Evolutionary conservation across 2,797 vertebrate species (phyloP), one percentile per base, ranked within the genome.

Genomic region (Salarias fasciatus): DNA sequence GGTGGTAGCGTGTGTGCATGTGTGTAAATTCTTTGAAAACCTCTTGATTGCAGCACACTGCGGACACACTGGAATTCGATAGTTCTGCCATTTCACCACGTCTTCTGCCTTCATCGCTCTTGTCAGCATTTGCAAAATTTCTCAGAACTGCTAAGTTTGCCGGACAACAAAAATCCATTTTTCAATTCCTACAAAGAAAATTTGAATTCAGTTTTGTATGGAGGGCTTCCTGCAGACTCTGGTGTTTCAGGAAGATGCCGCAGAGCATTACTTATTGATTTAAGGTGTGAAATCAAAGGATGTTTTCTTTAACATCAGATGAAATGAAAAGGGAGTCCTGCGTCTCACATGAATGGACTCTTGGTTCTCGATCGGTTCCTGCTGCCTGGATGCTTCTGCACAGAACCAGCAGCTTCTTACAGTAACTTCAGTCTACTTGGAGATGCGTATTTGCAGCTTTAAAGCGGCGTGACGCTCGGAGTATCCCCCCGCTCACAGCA

Each of bases 241-340:
- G 45, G 12, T 54, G 48, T 41, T 64, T 55, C 44, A 56, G 14
- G n/a, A 42, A 58, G 43, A 29, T 40, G 38, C 53, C 48, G 50
- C 54, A 52, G 24, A 2, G 18, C 64, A 79, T 77, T 47, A 69
- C 53, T 75, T 80, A 80, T 77, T 81, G 70, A 83, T 71, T 76
- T 66, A 49, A 75, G 53, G 60, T 49, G 24, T 40, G 31, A 66
- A 80, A 69, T 71, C 64, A 71, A 71, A 75, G 49, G 43, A 31
- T 59, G 33, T 33, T 66, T 68, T 52, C 29, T 48, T 41, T 57
- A 10, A 45, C 52, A 59, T 40, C 30, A 59, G 69, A 69, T 48
- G 29, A 24, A 63, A 60, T 35, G 8, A 43, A 24, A 29, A 45
- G 28, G 18, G 11, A 45, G 38, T 38, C 3, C 31, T 63, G 53